Percentiles rank a stretch among this genome's conserved stretches.
phyloP scores from a whole-genome alignment of 1,140 invertebrate species.

The Papilio glaucus region DNA sequence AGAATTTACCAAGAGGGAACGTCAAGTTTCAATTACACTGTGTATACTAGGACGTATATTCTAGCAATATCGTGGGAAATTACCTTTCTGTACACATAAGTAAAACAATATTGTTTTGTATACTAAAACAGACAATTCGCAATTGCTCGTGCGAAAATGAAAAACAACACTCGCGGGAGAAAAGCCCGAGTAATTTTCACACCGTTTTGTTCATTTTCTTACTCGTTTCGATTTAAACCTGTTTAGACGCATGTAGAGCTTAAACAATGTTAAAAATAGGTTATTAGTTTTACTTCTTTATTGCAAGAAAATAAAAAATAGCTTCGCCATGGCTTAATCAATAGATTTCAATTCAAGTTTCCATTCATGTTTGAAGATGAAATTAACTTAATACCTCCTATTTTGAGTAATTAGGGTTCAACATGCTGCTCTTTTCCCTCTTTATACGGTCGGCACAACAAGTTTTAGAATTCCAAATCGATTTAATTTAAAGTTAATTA shows the following conservation, averaged over 20 bases:
- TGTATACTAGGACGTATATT: background rate
- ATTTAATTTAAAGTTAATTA: too few species aligned
- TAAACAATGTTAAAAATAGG: background rate
- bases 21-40: background rate
- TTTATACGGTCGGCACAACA: too few species aligned
- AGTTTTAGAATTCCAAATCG: too few species aligned
- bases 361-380: too few species aligned
- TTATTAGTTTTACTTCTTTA: background rate
- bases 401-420: too few species aligned
- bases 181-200: conserved; percentile 10
- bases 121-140: background rate
- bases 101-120: background rate
- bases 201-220: background rate
- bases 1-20: background rate
- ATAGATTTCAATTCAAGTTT: too few species aligned
- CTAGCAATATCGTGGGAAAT: conserved; percentile 14
- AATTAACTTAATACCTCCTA: too few species aligned
- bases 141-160: conserved; percentile 20
- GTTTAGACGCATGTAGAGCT: background rate
- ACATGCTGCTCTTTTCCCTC: too few species aligned
- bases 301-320: background rate
- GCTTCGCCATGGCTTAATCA: too few species aligned
- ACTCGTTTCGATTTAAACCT: background rate
- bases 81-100: background rate
- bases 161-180: conserved; percentile 20